Conservation (phyloP, 2,797 vertebrate genomes). For the Leptodactylus fallax region DNA sequence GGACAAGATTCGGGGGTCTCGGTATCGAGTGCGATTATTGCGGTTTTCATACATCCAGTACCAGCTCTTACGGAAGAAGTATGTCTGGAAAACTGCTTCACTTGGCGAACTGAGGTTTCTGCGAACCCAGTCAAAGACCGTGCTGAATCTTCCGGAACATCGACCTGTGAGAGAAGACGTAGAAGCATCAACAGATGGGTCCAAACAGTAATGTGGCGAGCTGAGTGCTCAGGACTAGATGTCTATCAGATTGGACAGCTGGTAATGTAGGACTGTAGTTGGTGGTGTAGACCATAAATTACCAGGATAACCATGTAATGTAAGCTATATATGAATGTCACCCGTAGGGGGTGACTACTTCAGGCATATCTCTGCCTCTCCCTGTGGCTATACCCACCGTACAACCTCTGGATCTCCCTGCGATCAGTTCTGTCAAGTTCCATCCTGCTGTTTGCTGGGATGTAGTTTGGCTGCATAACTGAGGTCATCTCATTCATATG, state of each 20-base stretch:
- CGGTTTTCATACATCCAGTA: slow-evolving; percentile 66
- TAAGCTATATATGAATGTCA: background rate
- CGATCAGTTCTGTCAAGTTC: slow-evolving; percentile 55
- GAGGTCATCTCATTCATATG: slow-evolving; percentile 54
- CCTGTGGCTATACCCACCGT: slow-evolving; percentile 43
- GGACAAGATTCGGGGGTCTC: slow-evolving; percentile 51
- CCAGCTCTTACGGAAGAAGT: slow-evolving; percentile 62
- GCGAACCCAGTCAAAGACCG: slow-evolving; percentile 63
- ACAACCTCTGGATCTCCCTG: slow-evolving; percentile 59
- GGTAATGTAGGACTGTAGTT: no score
- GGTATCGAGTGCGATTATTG: slow-evolving; percentile 46
- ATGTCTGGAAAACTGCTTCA: slow-evolving; percentile 43
- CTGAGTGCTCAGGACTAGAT: no score
- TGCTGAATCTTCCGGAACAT: slow-evolving; percentile 53
- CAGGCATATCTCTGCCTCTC: no score
- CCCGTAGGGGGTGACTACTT: no score
- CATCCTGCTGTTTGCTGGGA: slow-evolving; percentile 56
- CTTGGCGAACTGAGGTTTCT: slow-evolving; percentile 7
- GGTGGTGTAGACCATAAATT: no score
- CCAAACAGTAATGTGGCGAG: background rate
- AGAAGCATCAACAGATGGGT: background rate
- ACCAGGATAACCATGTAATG: background rate
- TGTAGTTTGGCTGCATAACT: slow-evolving; percentile 65
- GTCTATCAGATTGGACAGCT: no score
- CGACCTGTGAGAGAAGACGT: slow-evolving; percentile 18